Percentiles rank a stretch among this genome's conserved stretches.
Conservation (phyloP, 2,888 invertebrate species). For the Apamea monoglypha region DNA sequence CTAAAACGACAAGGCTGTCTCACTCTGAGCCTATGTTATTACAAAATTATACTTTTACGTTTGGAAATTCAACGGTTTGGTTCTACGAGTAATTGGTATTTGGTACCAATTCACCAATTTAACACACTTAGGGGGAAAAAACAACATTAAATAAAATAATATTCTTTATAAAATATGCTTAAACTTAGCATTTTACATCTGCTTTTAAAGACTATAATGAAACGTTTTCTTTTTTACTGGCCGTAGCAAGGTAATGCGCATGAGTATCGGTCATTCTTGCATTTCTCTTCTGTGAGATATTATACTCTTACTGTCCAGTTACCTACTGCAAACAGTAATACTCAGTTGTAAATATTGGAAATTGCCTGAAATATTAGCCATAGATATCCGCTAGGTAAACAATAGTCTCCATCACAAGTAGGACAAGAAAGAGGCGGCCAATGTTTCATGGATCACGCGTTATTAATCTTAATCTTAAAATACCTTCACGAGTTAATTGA, state of each 20-base stretch:
- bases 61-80: no score
- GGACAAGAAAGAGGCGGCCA: conserved; percentile 65
- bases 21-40: neutral
- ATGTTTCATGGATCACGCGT: conserved; percentile 68
- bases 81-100: neutral
- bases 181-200: neutral
- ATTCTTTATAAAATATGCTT: neutral
- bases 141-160: neutral
- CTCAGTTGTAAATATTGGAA: conserved; percentile 1
- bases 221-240: neutral
- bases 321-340: neutral
- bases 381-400: conserved; percentile 42
- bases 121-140: neutral
- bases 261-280: neutral
- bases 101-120: neutral
- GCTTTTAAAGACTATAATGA: neutral
- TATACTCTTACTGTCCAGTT: neutral
- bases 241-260: conserved; percentile 14
- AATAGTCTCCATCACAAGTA: conserved; percentile 59
- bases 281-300: conserved; percentile 27
- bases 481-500: conserved; percentile 71
- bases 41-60: conserved; percentile 14
- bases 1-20: neutral
- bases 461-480: conserved; percentile 70
- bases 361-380: conserved; percentile 23